Percentiles rank a stretch among this genome's conserved stretches.
Conservation (phyloP, 2,888 invertebrate genomes). For the Drosophila fungiperda region DNA sequence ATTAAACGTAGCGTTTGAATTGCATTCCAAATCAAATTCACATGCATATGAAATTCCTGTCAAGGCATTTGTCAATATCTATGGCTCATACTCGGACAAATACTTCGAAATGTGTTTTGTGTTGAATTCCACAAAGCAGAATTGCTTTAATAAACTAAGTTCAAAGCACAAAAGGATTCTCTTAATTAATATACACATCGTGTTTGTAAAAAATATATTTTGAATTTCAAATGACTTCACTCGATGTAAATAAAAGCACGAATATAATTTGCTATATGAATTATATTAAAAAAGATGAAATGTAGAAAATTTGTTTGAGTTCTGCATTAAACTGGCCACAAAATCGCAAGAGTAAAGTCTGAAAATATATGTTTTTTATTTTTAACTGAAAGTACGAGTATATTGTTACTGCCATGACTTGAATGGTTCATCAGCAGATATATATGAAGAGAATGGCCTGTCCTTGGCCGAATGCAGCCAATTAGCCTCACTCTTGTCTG, state of each 20-base stretch:
- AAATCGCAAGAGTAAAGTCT: not conserved
- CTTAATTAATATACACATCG: not conserved
- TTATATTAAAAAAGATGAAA: not conserved
- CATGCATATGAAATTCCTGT: not conserved
- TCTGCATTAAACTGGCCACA: not conserved
- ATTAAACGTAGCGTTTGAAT: slow-evolving; percentile 6
- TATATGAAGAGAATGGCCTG: not conserved
- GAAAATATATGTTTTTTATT: not conserved
- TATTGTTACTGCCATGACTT: not conserved
- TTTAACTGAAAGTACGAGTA: not conserved
- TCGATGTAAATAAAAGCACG: not conserved
- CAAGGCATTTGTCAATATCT: not conserved
- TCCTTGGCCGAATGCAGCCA: slow-evolving; percentile 18
- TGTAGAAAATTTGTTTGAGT: not conserved
- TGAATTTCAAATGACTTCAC: not conserved
- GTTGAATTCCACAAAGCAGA: slow-evolving; percentile 7
- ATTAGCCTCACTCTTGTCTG: slow-evolving; percentile 33
- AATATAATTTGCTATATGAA: not conserved
- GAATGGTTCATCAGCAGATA: slow-evolving; percentile 22
- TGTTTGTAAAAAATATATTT: no score
- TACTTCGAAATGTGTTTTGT: slow-evolving; percentile 10
- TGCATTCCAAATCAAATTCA: slow-evolving; percentile 32
- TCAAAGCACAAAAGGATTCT: not conserved
- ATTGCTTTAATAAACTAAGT: slow-evolving; percentile 9
- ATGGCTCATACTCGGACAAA: not conserved